A percentile compares a stretch with the other conserved stretches of the same genome.
Evolutionary conservation across 2,888 invertebrate species (phyloP).

Genomic region (Mamestra brassicae): DNA sequence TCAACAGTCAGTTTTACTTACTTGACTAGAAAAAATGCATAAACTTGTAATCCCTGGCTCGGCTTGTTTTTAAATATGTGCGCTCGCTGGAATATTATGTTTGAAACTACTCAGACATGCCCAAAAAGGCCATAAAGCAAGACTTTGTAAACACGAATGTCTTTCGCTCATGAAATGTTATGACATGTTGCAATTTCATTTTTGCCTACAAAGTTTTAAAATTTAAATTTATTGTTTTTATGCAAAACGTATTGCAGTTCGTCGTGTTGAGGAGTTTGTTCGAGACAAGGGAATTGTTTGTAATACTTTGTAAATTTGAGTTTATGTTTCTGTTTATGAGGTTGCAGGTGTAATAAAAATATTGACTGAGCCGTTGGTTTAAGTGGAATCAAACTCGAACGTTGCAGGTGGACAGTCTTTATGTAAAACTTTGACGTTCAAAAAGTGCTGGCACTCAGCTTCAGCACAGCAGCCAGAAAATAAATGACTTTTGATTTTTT

Average conservation of each 20-base stretch:
- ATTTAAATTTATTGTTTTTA: conserved; percentile 47
- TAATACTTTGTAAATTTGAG: conserved; percentile 5
- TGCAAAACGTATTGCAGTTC: conserved; percentile 21
- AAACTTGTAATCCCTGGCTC: conserved; percentile 1
- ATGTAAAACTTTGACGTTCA: too few species aligned
- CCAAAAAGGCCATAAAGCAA: conserved; percentile 10
- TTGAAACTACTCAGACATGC: conserved; percentile 25
- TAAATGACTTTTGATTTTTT: too few species aligned
- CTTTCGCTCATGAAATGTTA: conserved; percentile 34
- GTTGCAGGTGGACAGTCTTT: too few species aligned
- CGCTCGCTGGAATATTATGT: conserved; percentile 6
- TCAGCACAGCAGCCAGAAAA: too few species aligned
- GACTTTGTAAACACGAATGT: conserved; percentile 29
- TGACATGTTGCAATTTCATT: conserved; percentile 7
- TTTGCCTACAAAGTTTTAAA: conserved; percentile 23
- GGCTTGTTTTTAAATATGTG: conserved; percentile 20
- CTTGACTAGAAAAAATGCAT: conserved; percentile 8
- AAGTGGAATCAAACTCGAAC: too few species aligned
- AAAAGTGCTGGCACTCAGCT: too few species aligned
- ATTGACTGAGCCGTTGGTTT: too few species aligned
- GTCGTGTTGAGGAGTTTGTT: background rate
- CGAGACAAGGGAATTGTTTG: background rate
- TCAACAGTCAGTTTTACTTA: background rate
- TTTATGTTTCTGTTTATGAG: background rate
- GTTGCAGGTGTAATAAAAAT: background rate